Base-by-base conservation (phyloP, 1,140 invertebrate genomes). In the Lordiphosa mommai region DNA sequence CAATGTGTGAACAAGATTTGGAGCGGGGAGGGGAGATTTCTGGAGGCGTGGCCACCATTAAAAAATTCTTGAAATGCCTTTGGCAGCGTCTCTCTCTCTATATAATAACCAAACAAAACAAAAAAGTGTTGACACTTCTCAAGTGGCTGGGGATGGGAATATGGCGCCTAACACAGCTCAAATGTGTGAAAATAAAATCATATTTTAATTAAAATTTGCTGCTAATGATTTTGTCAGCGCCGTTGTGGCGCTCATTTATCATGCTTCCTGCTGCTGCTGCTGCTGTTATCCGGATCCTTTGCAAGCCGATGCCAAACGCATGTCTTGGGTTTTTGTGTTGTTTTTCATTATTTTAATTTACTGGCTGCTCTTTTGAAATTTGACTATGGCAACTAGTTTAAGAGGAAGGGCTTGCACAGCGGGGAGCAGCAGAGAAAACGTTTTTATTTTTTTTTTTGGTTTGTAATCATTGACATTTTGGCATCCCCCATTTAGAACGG, bases 1-100 rank as follows among this genome's bases (percentile, higher is more conserved):
- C 79, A 84, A 84, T 84, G 79, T 84, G 79, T 84, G 79, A 77
- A 84, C 79, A 84, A 77, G 77, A 58, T 69, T 67, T 76, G 71
- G 46, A n/a, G n/a, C n/a, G n/a, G n/a, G n/a, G n/a, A n/a, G n/a
- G 55, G 52, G 61, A 32, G 52, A 40, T 34, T 6, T 37, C 30
- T 10, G 52, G 36, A 20, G 73, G 66, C 76, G 70, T 59, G 57
- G 52, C 66, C 36, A 41, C 55, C 67, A 82, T 82, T 82, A 82
- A 84, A 70, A 65, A 55, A 82, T 82, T 77, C 61, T 61, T 61
- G 27, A 61, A 71, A 70, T 82, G 66, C 72, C 71, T 53, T 30
- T 13, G 30, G 44, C 59, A 34, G 13, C 43, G n/a, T 40, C 36
- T 38, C n/a, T 8, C 38, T 4, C 9, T 17, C 29, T 10, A 30